A percentile compares a stretch with the other conserved stretches of the same genome.
Evolutionary conservation across 2,888 invertebrate genomes (phyloP).

Genomic region (Nycteola revayana): DNA sequence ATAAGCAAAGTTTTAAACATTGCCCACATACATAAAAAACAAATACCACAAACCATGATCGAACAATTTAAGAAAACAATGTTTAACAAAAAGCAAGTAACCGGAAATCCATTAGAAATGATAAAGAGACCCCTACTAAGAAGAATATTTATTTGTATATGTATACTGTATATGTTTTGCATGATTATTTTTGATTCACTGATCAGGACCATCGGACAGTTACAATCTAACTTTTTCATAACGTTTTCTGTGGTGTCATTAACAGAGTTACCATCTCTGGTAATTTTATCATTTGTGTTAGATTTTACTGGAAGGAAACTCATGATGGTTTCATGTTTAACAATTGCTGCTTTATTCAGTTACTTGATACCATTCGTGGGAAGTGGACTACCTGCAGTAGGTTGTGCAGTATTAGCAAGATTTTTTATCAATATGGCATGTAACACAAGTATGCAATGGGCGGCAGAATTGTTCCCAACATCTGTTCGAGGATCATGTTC

Average conservation of each 20-base stretch:
- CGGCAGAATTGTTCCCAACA: conserved; percentile 60
- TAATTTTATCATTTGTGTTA: conserved; percentile 51
- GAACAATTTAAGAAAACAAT: conserved; percentile 44
- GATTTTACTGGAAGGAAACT: conserved; percentile 57
- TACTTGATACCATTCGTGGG: conserved; percentile 45
- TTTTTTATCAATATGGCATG: conserved; percentile 55
- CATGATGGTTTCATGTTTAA: conserved; percentile 38
- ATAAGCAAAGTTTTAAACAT: conserved; percentile 47
- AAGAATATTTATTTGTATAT: conserved; percentile 47
- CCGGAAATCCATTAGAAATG: conserved; percentile 39
- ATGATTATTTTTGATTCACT: conserved; percentile 55
- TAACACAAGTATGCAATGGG: conserved; percentile 55
- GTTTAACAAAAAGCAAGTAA: conserved; percentile 20
- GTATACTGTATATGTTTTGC: conserved; percentile 49
- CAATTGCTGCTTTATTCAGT: conserved; percentile 44
- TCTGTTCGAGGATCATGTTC: conserved; percentile 55
- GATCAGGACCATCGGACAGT: conserved; percentile 51
- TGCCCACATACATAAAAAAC: conserved; percentile 49
- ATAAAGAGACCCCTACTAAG: conserved; percentile 46
- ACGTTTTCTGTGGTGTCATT: conserved; percentile 60
- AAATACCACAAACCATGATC: conserved; percentile 42
- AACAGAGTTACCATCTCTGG: conserved; percentile 59
- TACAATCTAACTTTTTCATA: conserved; percentile 58
- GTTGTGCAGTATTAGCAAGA: conserved; percentile 57
- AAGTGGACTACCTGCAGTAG: conserved; percentile 48